These are phyloP conservation scores for Drosophila cognata DNA, from an alignment of 2,888 invertebrate genomes.

Conservation along the genomic window DNA sequence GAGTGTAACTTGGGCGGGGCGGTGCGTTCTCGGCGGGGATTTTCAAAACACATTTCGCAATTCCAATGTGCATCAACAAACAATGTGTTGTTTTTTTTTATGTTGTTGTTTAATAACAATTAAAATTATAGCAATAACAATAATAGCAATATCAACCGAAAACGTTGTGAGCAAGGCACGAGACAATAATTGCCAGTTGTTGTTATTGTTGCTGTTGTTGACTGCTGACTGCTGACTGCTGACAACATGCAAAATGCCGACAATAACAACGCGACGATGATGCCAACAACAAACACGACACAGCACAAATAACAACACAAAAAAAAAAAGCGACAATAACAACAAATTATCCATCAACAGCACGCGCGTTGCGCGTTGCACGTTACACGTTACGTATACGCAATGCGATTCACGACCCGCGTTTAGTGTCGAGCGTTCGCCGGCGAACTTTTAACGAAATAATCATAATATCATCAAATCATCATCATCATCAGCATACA, in stretches of 20 bases:
- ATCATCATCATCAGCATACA: slow-evolving; percentile 14
- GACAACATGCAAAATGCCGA: slow-evolving; percentile 51
- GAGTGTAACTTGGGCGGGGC: slow-evolving; percentile 19
- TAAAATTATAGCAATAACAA: slow-evolving; percentile 28
- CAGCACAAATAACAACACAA: slow-evolving; percentile 20
- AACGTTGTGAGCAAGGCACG: slow-evolving; percentile 43
- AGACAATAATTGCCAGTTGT: slow-evolving; percentile 51
- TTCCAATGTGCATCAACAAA: slow-evolving; percentile 18
- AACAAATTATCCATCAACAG: slow-evolving; percentile 53
- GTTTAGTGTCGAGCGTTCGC: slow-evolving; percentile 25
- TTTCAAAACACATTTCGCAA: slow-evolving; percentile 1
- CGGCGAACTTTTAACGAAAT: slow-evolving; percentile 13
- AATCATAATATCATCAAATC: slow-evolving; percentile 14
- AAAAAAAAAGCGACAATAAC: slow-evolving; percentile 15
- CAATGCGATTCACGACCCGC: slow-evolving; percentile 35
- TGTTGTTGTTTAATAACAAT: slow-evolving; percentile 49
- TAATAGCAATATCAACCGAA: slow-evolving; percentile 30
- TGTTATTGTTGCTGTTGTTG: slow-evolving; percentile 23
- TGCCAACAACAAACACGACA: slow-evolving; percentile 10
- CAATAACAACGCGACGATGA: slow-evolving; percentile 29
- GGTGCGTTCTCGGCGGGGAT: slow-evolving; percentile 4
- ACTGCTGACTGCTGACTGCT: slow-evolving; percentile 13
- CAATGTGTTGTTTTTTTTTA: slow-evolving; percentile 18
- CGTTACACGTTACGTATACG: slow-evolving; percentile 62
- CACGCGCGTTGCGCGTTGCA: slow-evolving; percentile 59